Conservation (phyloP, 1,140 invertebrate genomes). For the Drosophila leontia region DNA sequence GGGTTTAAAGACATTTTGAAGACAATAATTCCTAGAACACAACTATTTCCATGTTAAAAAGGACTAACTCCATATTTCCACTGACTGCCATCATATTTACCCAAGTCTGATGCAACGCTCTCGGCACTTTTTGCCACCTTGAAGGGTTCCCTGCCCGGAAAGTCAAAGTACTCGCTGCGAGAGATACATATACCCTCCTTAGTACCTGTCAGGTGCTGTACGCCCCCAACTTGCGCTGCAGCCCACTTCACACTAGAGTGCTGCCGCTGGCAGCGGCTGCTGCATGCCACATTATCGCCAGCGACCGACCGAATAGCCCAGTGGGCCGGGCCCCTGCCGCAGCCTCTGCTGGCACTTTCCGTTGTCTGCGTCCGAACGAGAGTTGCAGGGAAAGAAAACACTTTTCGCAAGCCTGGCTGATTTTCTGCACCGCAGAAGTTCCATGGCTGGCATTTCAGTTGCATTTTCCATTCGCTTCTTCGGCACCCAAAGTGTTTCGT, state of each 20-base stretch:
- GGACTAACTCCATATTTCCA: neutral
- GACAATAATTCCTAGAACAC: too few species aligned
- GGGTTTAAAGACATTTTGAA: neutral
- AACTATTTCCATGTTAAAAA: neutral
- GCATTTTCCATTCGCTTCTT: slow-evolving; percentile 53
- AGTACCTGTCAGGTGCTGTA: slow-evolving; percentile 35
- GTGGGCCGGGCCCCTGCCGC: slow-evolving; percentile 13
- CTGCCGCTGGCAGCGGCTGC: slow-evolving; percentile 32
- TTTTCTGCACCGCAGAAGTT: slow-evolving; percentile 60
- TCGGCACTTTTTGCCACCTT: slow-evolving; percentile 6
- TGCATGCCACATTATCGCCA: slow-evolving; percentile 68
- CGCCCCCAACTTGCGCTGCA: slow-evolving; percentile 34
- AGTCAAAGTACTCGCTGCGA: slow-evolving; percentile 60
- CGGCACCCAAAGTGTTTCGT: slow-evolving; percentile 59
- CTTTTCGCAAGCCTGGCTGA: slow-evolving; percentile 78
- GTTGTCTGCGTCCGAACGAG: slow-evolving; percentile 43
- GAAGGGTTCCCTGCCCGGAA: slow-evolving; percentile 33
- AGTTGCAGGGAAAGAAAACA: slow-evolving; percentile 53
- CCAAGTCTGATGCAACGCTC: slow-evolving; percentile 54
- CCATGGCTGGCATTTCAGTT: slow-evolving; percentile 58
- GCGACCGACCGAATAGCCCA: slow-evolving; percentile 40
- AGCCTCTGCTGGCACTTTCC: slow-evolving; percentile 67
- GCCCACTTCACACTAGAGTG: slow-evolving; percentile 77
- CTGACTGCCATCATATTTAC: slow-evolving; percentile 36
- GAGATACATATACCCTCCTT: slow-evolving; percentile 40